Evolutionary conservation across 1,140 invertebrate genomes (phyloP), one percentile per base, ranked within the genome.

Genomic region (Aradophagus sp.): DNA sequence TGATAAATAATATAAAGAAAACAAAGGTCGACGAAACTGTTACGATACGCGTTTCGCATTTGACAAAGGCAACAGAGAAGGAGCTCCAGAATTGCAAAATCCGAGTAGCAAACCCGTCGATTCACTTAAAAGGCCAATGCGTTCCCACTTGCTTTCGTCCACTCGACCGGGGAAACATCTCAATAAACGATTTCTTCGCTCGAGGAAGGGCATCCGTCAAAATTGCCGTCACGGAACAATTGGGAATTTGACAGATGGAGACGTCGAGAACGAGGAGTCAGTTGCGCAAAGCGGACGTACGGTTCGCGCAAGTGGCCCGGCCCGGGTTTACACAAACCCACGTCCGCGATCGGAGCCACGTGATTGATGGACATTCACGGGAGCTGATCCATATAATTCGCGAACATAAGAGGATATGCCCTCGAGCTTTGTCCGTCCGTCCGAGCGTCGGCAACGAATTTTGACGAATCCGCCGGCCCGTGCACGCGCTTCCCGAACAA

Each of bases 331-430:
- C 27, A 61, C 52, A 42, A 44, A n/a, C n/a, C n/a, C 2, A 67
- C 55, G 63, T 58, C 62, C 63, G 63, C 58, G 32, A 39, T n/a
- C 68, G 44, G 67, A 58, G 36, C 48, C 47, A 48, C 62, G 31
- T 77, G 75, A 77, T 77, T 77, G 75, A 77, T 77, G 65, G 73
- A 48, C 36, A 77, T 77, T 77, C 58, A 67, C 69, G 39, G 39
- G 42, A 69, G 63, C 73, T 75, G 73, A 73, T 75, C 73, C 75
- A 58, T 73, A 66, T 75, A 67, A 77, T 77, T 77, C 66, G 70
- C 72, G 61, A 61, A 52, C 56, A 68, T 73, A 73, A 73, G 70
- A 68, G 65, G 63, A 73, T 68, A 73, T 73, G 48, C 58, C 65
- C 58, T 63, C 59, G 59, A 73, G 58, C 63, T 65, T 73, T 73